Base-by-base conservation (phyloP, 2,888 invertebrate genomes). In the Salpingus planirostris region DNA sequence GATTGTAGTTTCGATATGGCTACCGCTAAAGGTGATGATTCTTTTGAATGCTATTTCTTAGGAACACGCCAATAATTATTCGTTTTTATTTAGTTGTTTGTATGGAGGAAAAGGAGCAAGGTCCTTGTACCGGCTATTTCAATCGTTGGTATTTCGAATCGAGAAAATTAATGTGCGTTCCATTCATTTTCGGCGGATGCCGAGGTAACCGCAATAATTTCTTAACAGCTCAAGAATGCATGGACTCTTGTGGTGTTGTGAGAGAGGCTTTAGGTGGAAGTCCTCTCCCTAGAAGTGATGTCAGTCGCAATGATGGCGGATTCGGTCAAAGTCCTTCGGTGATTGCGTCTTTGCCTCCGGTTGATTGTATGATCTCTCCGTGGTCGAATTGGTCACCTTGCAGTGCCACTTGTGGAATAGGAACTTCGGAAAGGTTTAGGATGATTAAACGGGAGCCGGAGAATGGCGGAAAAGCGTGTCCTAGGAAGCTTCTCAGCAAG, bases 131-230 rank as follows among this genome's bases (percentile, higher is more conserved):
- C 34, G 93, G 89, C 1, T 73, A 76, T 53, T 91, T 87, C 66
- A 78, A 79, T 49, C 78, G 95, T 34, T 98, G 89, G 82, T 80
- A 85, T 43, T 98, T 84, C 69, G 81, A 85, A 55, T 62, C 75
- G 0, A 64, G 65, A 31, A 78, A 78, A 54, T 72, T 80, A 34
- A 80, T 76, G 67, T 97, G 97, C 63, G 73, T 81, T 33, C 77
- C 85, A 31, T 97, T 97, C 67, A 72, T 73, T 31, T 97, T 89
- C 67, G 89, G 92, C 22, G 88, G 88, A 24, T 89, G 88, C 47
- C 74, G 90, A 35, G 95, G 95, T 22, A 92, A 88, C 64, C 74
- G 78, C 52, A 96, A 96, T 67, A 92, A 91, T 65, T 96, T 95
- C 70, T 71, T 85, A 40, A 79, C 81, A 8, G 73, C 74, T 45